Base-by-base conservation (phyloP, 2,888 invertebrate genomes). In the Phragmatobia fuliginosa region DNA sequence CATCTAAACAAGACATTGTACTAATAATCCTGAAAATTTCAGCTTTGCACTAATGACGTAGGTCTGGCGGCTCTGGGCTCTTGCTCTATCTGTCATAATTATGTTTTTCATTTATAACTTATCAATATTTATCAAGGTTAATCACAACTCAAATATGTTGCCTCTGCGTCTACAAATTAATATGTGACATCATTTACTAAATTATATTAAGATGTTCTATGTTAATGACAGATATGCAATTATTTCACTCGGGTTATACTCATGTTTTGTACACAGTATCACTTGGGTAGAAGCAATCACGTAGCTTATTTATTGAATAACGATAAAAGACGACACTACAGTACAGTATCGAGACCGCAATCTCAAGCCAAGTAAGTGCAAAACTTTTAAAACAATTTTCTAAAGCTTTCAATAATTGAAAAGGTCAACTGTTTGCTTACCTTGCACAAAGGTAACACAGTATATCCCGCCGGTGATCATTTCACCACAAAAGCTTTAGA, bases 311-410 rank as follows among this genome's bases (percentile, higher is more conserved):
- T 49, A 49, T 49, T 49, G n/a, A 21, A 49, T 8, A 49, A 28
- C 28, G 6, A 56, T 56, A 56, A 56, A 56, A 5, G 2, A 16
- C 6, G 16, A 28, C 56, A 28, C 28, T 16, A 16, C 28, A 2
- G 10, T 16, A 28, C 18, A 28, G 28, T 56, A 28, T 16, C 6
- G 56, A 16, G 56, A 56, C 56, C 16, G 16, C 16, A 56, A 21
- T 31, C 31, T 28, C 41, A 62, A 62, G 41, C 11, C 28, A 62
- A 62, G 18, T 31, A 62, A 41, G 31, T 62, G 41, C 31, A 21
- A 62, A 62, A 59, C 28, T 68, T 68, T 68, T n/a, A 25, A 49
- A 60, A 64, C 36, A 36, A 49, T 68, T 68, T 68, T 64, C 68
- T 63, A 28, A 36, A 64, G 58, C 68, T 45, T 45, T 58, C 45